These are phyloP conservation scores for Vipera latastei DNA, from an alignment of 2,797 vertebrate genomes.

Conservation along the genomic window DNA sequence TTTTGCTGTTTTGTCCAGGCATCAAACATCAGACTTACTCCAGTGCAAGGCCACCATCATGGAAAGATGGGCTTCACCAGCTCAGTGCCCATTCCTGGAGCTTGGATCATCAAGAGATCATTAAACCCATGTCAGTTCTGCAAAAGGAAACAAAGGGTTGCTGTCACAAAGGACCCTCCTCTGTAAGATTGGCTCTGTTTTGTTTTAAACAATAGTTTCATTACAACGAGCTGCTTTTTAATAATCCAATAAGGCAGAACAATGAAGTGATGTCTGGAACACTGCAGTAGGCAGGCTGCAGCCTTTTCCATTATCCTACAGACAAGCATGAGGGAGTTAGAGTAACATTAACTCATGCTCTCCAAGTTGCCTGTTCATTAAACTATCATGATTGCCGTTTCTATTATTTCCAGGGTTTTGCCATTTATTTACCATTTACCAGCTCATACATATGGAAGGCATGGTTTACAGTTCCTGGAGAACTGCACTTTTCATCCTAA, in stretches of 20 bases:
- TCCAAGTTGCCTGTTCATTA: slow-evolving; percentile 56
- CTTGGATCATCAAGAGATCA: neutral
- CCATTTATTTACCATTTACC: slow-evolving; percentile 71
- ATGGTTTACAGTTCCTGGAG: slow-evolving; percentile 68
- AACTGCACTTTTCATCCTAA: slow-evolving; percentile 79
- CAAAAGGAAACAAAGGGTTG: neutral
- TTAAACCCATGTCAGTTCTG: neutral
- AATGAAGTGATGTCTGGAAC: neutral
- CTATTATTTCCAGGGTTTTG: slow-evolving; percentile 64
- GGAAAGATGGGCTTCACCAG: too few species aligned
- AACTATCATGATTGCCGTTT: slow-evolving; percentile 45
- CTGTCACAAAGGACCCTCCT: neutral
- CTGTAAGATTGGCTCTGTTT: neutral
- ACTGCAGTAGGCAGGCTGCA: neutral
- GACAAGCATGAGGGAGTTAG: slow-evolving; percentile 1
- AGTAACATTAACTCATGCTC: slow-evolving; percentile 23
- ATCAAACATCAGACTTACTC: neutral
- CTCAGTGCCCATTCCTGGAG: neutral
- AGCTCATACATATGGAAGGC: slow-evolving; percentile 76
- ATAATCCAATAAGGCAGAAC: neutral
- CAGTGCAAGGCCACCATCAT: neutral
- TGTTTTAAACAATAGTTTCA: neutral
- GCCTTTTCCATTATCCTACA: slow-evolving; percentile 10
- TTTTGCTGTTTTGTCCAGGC: neutral
- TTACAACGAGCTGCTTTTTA: neutral